Base-by-base conservation (phyloP, 2,888 invertebrate genomes). In the Miltochrista miniata region DNA sequence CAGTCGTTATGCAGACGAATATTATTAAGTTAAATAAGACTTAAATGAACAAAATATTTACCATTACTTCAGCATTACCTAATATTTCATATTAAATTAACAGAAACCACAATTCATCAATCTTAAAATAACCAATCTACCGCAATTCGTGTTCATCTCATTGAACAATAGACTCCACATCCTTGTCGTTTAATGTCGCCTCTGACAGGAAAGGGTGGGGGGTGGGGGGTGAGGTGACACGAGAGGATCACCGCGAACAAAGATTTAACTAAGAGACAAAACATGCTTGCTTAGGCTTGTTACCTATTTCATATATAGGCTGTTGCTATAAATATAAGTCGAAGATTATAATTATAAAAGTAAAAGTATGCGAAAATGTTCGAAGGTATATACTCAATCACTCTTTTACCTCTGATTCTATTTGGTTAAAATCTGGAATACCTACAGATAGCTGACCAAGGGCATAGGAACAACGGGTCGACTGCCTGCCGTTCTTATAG, bases 191-290 rank as follows among this genome's bases (percentile, higher is more conserved):
- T 87, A 87, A 87, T 79, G 81, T 81, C 78, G 67, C 74, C 63
- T 72, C 73, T 78, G 79, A 74, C 79, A 73, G 75, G 76, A 72
- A 72, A 70, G 59, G 60, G 60, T 54, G 44, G 33, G 40, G 43
- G 33, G 48, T 18, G 13, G n/a, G 51, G 54, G 56, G 45, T 46
- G 57, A 54, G 57, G 65, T 50, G 54, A 51, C 60, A 59, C 73
- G 69, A 68, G 72, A 65, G 72, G 76, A 70, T 77, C 74, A 78
- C 78, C 77, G 74, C 77, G 77, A 82, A 82, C 86, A 83, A 86
- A 81, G 87, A 85, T 84, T 81, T 77, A 81, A 83, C 81, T 81
- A 72, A 74, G 80, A 84, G 82, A 86, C 87, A 85, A 87, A 86
- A 87, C 87, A 86, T 74, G 85, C 85, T 84, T 81, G 79, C 81